phyloP scores from a whole-genome alignment of 2,797 vertebrate species.

The Muscicapa comitata region DNA sequence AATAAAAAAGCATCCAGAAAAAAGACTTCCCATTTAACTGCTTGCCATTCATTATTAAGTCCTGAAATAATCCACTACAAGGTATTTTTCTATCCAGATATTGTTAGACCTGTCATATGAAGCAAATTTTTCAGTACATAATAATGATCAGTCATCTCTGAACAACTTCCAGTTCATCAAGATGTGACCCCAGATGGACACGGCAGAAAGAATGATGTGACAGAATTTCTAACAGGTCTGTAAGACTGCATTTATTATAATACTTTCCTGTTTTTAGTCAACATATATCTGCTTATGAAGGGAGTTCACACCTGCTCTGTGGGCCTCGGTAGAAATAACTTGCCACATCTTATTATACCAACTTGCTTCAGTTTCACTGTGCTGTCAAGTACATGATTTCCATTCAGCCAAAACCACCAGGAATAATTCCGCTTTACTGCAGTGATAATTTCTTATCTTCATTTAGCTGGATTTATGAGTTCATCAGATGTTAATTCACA shows the following conservation, averaged over 20 bases:
- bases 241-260: neutral
- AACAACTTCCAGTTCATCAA: neutral
- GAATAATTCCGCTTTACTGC: neutral
- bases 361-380: neutral
- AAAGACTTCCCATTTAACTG: neutral
- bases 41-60: neutral
- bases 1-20: neutral
- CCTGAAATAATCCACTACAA: neutral
- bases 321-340: neutral
- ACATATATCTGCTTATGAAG: neutral
- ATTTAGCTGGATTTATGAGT: neutral
- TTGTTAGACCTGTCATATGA: neutral
- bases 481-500: neutral
- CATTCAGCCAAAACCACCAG: neutral
- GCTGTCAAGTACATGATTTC: neutral
- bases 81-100: neutral
- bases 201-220: neutral
- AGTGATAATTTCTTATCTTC: neutral
- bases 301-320: neutral
- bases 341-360: neutral
- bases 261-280: neutral
- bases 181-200: neutral
- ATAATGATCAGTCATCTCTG: neutral
- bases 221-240: neutral
- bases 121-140: neutral